These are phyloP conservation scores for Prochilodus magdalenae DNA, from an alignment of 2,113 vertebrate species.

Conservation along the genomic window DNA sequence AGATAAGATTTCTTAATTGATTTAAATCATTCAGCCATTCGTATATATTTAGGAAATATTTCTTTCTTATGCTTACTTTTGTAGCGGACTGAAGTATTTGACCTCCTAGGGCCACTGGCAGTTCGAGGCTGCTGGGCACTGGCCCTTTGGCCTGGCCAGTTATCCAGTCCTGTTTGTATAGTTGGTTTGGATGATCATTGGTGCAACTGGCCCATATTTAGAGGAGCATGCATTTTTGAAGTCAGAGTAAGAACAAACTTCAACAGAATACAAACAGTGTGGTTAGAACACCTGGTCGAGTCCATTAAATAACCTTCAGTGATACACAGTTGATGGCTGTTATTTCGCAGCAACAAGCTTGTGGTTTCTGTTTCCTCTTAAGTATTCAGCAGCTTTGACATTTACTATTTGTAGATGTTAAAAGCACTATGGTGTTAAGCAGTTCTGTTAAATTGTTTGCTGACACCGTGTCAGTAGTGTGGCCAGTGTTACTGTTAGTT, in stretches of 20 bases:
- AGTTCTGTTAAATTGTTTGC: conserved; percentile 31
- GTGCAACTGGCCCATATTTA: not conserved
- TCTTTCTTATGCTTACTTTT: too few relatives aligned
- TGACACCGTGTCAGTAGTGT: conserved; percentile 4
- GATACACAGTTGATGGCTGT: not conserved
- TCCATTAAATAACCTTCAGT: not conserved
- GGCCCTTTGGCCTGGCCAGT: too few relatives aligned
- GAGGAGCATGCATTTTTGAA: not conserved
- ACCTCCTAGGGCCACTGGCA: too few relatives aligned
- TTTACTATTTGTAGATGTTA: conserved; percentile 19
- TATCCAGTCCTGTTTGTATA: too few relatives aligned
- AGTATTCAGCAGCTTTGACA: conserved; percentile 7
- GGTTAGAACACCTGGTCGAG: not conserved
- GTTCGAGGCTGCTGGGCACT: too few relatives aligned
- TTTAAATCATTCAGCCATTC: too few relatives aligned
- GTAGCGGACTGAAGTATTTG: too few relatives aligned
- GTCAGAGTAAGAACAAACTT: not conserved
- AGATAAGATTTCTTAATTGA: too few relatives aligned
- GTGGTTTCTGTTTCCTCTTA: not conserved
- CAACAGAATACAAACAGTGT: not conserved
- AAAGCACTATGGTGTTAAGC: not conserved
- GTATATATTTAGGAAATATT: too few relatives aligned
- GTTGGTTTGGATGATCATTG: not conserved
- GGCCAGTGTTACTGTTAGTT: too few relatives aligned
- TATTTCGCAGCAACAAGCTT: not conserved